Evolutionary conservation across 2,888 invertebrate genomes (phyloP).

Genomic region (Fragum fragum): DNA sequence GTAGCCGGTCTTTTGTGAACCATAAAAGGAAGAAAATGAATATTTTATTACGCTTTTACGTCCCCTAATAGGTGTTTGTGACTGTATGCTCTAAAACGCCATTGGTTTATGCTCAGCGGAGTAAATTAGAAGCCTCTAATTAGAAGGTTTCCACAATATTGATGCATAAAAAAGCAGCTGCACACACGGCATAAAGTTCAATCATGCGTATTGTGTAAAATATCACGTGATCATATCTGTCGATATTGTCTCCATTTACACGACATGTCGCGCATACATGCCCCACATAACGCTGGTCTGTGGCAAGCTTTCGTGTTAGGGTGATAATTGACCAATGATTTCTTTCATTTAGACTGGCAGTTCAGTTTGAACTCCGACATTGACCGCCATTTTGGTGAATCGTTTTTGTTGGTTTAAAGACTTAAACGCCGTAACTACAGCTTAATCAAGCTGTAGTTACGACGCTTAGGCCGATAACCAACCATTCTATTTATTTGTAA

Average conservation of each 20-base stretch:
- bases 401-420: too few species aligned
- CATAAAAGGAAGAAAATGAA: conserved; percentile 42
- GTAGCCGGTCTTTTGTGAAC: conserved; percentile 6
- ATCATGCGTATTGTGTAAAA: neutral
- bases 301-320: too few species aligned
- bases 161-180: conserved; percentile 13
- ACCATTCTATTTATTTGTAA: too few species aligned
- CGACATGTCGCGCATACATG: neutral
- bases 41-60: conserved; percentile 49
- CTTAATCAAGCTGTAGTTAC: too few species aligned
- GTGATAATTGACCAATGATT: too few species aligned
- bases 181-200: neutral
- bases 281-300: neutral
- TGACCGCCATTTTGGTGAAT: too few species aligned
- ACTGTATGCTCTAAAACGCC: conserved; percentile 6
- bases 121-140: neutral
- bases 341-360: too few species aligned
- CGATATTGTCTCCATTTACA: neutral
- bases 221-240: neutral
- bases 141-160: neutral
- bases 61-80: conserved; percentile 38
- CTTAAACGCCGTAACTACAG: too few species aligned
- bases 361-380: too few species aligned
- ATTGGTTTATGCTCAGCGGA: neutral
- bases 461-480: too few species aligned